Percentiles rank a stretch among this genome's conserved stretches.
Conservation (phyloP, 2,113 vertebrate species). For the Cebus imitator region DNA sequence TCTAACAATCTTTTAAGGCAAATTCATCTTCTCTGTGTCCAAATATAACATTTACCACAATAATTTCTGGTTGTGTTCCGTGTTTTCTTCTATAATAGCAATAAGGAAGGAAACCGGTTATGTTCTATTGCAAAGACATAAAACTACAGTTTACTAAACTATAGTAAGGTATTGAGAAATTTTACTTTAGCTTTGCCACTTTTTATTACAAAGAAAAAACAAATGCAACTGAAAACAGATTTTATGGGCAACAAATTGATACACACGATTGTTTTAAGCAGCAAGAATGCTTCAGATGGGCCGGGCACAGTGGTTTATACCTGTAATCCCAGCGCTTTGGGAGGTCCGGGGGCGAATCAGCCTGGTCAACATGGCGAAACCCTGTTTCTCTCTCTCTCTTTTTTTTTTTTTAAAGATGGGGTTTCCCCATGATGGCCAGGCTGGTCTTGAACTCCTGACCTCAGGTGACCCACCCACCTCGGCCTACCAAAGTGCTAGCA, state of each 20-base stretch:
- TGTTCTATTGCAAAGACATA: background rate
- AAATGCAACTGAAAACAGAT: background rate
- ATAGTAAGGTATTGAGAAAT: background rate
- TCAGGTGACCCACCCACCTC: too few species aligned
- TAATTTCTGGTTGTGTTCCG: background rate
- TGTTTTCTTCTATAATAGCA: background rate
- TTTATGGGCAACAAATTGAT: background rate
- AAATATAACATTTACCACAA: background rate
- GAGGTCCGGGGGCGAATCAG: too few species aligned
- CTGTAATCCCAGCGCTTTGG: too few species aligned
- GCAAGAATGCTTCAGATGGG: background rate
- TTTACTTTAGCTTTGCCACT: slow-evolving; percentile 3
- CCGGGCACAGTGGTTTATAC: too few species aligned
- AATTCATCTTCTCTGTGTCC: background rate
- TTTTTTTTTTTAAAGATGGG: too few species aligned
- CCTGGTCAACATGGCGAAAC: too few species aligned
- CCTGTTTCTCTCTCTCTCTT: too few species aligned
- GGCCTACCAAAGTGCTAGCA: too few species aligned
- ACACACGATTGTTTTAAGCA: background rate
- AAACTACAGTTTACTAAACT: background rate
- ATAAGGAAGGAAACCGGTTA: background rate
- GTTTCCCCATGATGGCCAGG: too few species aligned
- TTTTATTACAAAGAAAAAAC: slow-evolving; percentile 35
- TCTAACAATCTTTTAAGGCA: background rate
- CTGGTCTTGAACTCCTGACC: too few species aligned